Evolutionary conservation across 2,888 invertebrate genomes (phyloP), one percentile per base, ranked within the genome.

Genomic region (Bombylius major): DNA sequence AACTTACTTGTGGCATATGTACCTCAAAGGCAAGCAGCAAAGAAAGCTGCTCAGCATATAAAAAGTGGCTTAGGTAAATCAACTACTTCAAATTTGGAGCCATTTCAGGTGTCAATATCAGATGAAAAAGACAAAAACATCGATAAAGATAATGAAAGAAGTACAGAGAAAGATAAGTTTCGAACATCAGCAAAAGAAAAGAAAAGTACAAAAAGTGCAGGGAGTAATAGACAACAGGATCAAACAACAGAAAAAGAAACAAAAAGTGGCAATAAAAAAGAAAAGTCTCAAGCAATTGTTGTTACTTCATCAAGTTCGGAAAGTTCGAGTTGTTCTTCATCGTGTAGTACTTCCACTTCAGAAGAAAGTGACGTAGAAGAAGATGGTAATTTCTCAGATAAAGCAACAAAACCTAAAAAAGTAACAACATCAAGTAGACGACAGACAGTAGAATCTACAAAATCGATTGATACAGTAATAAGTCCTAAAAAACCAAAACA

Each of bases 1-100:
- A 75, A 75, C 62, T 81, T 84, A 65, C 79, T 86, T 50, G 79
- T 89, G 47, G 84, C 89, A 0, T 89, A 90, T 70, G 92, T 93
- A 32, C 92, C 92, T 3, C 92, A 93, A 69, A 77, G 92, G 58
- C 89, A 91, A 73, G 92, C 92, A 2, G 92, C 92, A 12, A 91
- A 91, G 70, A 92, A 92, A 70, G 92, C 92, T 0, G 90, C 91
- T 3, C 91, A 91, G 65, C 89, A 90, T 67, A 87, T 92, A 55
- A 89, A 91, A 69, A 88, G 87, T 70, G 87, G 87, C 8, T 76
- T 86, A 63, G 83, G 83, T 34, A 65, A 65, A 49, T 39, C 56
- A 8, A 53, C 57, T 23, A 23, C 23, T 23, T 2, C 54, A 64
- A 48, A 55, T 58, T 31, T 59, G 5, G 54, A 48, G 5, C 32